Conservation (phyloP, 2,113 vertebrate genomes). For the Athene cunicularia region DNA sequence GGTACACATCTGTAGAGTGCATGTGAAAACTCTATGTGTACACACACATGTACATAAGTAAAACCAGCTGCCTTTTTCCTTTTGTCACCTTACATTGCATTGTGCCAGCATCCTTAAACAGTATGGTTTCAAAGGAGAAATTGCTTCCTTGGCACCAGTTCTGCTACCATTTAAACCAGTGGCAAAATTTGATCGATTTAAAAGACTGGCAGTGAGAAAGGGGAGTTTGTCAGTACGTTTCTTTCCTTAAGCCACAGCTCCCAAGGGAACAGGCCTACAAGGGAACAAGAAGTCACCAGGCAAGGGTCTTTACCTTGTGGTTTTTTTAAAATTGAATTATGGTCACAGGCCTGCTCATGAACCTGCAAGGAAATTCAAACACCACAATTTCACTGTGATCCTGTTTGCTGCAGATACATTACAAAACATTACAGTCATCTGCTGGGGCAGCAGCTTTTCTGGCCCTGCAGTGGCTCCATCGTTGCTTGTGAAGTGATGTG, state of each 20-base stretch:
- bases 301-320: neutral
- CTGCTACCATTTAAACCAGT: neutral
- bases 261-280: no score
- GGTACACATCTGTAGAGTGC: neutral
- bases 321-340: neutral
- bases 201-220: neutral
- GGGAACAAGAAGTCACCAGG: neutral
- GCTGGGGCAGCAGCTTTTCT: neutral
- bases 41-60: neutral
- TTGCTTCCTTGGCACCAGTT: neutral
- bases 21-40: neutral
- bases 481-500: fast-evolving
- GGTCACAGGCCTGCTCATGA: neutral
- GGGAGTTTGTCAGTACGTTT: neutral
- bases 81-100: neutral
- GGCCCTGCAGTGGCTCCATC: fast-evolving
- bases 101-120: neutral
- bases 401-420: neutral
- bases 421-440: fast-evolving
- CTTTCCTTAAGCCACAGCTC: neutral
- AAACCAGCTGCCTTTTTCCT: neutral
- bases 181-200: neutral
- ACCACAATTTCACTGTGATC: neutral
- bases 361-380: neutral
- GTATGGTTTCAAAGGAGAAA: neutral